These are phyloP conservation scores for Drosophila pegasa DNA, from an alignment of 2,888 invertebrate species.

Conservation along the genomic window DNA sequence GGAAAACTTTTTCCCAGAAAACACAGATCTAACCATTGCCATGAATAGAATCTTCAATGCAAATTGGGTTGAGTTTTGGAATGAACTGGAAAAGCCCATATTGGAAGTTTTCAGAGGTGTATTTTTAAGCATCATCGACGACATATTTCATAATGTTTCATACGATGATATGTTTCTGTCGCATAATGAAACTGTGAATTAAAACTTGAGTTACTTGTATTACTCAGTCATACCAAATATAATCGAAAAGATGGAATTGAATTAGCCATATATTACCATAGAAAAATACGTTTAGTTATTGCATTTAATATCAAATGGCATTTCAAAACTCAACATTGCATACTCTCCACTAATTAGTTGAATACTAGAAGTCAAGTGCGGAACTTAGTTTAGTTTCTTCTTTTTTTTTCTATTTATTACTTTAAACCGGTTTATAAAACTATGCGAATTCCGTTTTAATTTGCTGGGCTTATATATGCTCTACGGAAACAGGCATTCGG, in stretches of 20 bases:
- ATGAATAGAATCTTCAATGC: conserved; percentile 56
- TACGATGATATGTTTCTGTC: conserved; percentile 65
- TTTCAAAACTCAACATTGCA: conserved; percentile 8
- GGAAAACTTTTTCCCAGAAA: conserved; percentile 59
- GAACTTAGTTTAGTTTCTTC: conserved; percentile 8
- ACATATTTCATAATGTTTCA: conserved; percentile 52
- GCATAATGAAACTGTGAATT: background rate
- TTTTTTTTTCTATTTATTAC: background rate
- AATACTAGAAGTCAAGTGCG: conserved; percentile 5
- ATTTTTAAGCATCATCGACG: conserved; percentile 50
- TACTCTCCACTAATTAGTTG: conserved; percentile 11
- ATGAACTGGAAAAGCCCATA: conserved; percentile 62
- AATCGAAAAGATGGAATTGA: too few relatives aligned
- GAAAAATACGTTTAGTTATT: background rate
- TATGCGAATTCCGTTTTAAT: conserved; percentile 20
- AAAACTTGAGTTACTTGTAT: background rate
- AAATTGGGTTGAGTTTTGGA: conserved; percentile 67
- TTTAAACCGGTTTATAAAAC: conserved; percentile 47
- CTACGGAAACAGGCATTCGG: background rate
- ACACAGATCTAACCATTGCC: conserved; percentile 51
- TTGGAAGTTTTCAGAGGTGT: conserved; percentile 49
- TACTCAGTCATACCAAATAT: conserved; percentile 3
- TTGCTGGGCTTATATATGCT: conserved; percentile 30
- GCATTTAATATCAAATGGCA: conserved; percentile 17
- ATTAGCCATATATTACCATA: background rate